Evolutionary conservation across 2,888 invertebrate genomes (phyloP), one percentile per base, ranked within the genome.

Genomic region (Sisyra terminalis): DNA sequence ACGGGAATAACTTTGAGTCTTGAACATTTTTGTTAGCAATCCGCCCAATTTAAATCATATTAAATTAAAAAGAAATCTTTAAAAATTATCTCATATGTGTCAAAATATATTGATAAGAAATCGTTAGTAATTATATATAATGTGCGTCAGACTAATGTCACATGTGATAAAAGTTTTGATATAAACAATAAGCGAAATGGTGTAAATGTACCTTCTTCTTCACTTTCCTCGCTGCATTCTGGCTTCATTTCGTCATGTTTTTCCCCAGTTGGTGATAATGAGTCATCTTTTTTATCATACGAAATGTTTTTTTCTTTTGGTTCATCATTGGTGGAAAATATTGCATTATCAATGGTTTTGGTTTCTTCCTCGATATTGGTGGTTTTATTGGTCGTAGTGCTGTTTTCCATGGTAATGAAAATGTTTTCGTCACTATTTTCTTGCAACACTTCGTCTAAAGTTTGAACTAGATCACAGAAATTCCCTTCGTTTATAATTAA

Each of bases 241-340:
- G 82, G 78, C 57, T 85, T 85, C 79, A 82, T 83, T 47, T 73
- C 69, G 56, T 84, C 85, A 50, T 81, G 79, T 54, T 84, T 85
- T 59, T 85, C 85, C 15, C 44, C 36, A 13, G 55, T 55, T 8
- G 67, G 63, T 8, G 65, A 55, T 15, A 57, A 50, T 14, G 53
- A 51, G 13, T 57, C 57, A 50, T 45, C 59, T 6, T 35, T 35
- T 13, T 35, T 35, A 10, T 35, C 14, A 24, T 24, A 24, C 3
- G 24, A 24, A 24, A 24, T 7, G 7, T 24, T 24, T 7, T 24
- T 24, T 24, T 24, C 24, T 24, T 24, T 7, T 24, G 24, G 5
- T 24, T 24, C 7, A 13, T 35, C 35, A 35, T 13, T 35, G 8
- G 35, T 13, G 16, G 9, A 16, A 18, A 17, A 15, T 2, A 17